phyloP scores from a whole-genome alignment of 1,140 invertebrate genomes.

The Megalopta genalis region DNA sequence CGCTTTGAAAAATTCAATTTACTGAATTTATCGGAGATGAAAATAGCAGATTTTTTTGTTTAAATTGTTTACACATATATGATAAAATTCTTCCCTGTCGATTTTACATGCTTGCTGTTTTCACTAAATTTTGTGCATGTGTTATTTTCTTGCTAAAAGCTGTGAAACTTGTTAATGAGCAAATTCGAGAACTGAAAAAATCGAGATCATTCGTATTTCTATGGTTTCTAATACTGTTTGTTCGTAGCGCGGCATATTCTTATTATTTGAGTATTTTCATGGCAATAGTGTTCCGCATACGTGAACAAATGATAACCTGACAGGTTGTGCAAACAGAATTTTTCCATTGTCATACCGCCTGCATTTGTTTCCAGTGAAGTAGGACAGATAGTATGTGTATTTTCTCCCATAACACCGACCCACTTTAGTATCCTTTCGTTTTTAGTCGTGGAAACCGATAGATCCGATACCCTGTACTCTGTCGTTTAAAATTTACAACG shows the following conservation, averaged over 20 bases:
- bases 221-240: constrained; percentile 27
- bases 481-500: neutral
- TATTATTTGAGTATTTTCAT: constrained; percentile 5
- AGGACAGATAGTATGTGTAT: constrained; percentile 17
- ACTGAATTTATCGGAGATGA: no score
- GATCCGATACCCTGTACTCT: constrained; percentile 13
- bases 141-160: no score
- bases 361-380: constrained; percentile 24
- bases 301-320: constrained; percentile 45
- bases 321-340: constrained; percentile 62
- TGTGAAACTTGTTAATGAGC: neutral
- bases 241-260: neutral
- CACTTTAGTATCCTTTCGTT: constrained; percentile 49
- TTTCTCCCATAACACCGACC: constrained; percentile 46
- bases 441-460: constrained; percentile 33
- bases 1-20: no score
- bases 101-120: no score
- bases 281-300: constrained; percentile 10
- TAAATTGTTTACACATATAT: no score
- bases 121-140: no score
- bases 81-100: no score
- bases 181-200: neutral
- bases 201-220: neutral
- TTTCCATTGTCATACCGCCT: constrained; percentile 50
- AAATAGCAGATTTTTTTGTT: no score